Conservation (phyloP, 92 coral and sea anemone genomes). For the Epizoanthus rinbou region DNA sequence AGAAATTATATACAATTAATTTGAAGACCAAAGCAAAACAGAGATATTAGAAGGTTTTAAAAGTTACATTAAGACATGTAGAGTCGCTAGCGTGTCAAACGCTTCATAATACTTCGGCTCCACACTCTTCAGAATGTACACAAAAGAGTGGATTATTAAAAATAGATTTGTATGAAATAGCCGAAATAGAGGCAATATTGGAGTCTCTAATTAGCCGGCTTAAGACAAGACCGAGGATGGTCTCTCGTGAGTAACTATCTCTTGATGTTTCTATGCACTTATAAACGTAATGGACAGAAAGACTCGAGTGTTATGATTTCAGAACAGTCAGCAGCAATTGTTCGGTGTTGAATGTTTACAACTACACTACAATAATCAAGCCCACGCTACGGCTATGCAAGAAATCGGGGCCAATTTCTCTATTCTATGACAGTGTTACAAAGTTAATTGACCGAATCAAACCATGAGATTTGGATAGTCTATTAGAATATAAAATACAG, state of each 20-base stretch:
- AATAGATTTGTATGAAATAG: conserved; percentile 82
- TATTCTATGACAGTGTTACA: conserved; percentile 46
- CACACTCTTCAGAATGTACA: conserved; percentile 89
- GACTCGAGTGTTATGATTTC: conserved; percentile 53
- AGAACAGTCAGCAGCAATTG: conserved; percentile 80
- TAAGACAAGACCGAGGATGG: conserved; percentile 13
- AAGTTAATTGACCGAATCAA: conserved; percentile 48
- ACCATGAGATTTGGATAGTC: conserved; percentile 47
- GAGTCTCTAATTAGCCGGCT: conserved; percentile 77
- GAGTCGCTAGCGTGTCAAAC: conserved; percentile 48
- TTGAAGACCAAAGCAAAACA: conserved; percentile 23
- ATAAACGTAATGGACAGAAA: conserved; percentile 37
- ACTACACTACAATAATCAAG: conserved; percentile 66
- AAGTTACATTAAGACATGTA: conserved; percentile 34
- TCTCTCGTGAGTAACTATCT: background rate
- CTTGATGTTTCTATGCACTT: conserved; percentile 16
- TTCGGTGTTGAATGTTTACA: conserved; percentile 79
- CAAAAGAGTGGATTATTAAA: conserved; percentile 91
- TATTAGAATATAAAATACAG: conserved; percentile 58
- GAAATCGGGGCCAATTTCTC: conserved; percentile 47
- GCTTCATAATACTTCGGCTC: conserved; percentile 48
- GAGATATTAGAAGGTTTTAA: conserved; percentile 28
- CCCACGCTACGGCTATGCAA: conserved; percentile 41
- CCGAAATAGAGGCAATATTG: conserved; percentile 79
- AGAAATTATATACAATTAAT: conserved; percentile 37